Evolutionary conservation across 2,113 vertebrate species (phyloP).

Genomic region (Gambusia holbrooki): DNA sequence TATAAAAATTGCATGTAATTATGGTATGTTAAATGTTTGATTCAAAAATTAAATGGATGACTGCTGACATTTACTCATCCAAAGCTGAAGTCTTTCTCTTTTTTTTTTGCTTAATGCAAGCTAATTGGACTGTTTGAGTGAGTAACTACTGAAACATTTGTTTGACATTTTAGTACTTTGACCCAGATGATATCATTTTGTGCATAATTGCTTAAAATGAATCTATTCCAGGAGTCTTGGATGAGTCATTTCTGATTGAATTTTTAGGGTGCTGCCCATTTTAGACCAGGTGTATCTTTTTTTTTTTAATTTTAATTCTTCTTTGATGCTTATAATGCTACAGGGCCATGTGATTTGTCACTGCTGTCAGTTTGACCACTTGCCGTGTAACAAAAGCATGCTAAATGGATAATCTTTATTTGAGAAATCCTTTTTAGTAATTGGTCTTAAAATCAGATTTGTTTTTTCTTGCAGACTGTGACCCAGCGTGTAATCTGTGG

Average conservation of each 20-base stretch:
- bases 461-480: neutral
- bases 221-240: neutral
- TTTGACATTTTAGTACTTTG: neutral
- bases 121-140: neutral
- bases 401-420: slow-evolving; percentile 1
- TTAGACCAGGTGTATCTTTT: neutral
- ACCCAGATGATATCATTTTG: neutral
- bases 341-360: neutral
- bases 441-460: slow-evolving; percentile 3
- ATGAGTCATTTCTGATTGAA: neutral
- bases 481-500: neutral
- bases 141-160: neutral
- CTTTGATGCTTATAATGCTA: neutral
- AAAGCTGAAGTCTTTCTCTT: neutral
- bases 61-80: neutral
- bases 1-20: neutral
- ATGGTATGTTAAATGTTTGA: neutral
- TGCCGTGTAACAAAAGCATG: neutral
- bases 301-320: neutral
- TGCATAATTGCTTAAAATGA: neutral
- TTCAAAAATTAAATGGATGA: neutral
- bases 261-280: neutral
- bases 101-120: neutral
- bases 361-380: neutral
- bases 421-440: slow-evolving; percentile 10